Conservation (phyloP, 30 jellyfish, hydroid and myxozoan species). For the Turritopsis rubra region DNA sequence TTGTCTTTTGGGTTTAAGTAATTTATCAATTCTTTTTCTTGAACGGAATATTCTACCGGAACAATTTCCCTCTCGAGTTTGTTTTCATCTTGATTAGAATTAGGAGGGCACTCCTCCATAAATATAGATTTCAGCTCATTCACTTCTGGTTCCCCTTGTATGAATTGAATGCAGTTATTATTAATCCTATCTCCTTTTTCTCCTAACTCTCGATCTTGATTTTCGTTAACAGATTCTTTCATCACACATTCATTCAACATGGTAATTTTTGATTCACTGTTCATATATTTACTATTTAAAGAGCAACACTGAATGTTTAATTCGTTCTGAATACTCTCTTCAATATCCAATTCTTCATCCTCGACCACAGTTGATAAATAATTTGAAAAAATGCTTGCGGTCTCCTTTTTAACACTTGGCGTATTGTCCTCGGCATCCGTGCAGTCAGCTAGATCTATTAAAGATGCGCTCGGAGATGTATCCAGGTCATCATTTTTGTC, state of each 20-base stretch:
- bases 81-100: background rate
- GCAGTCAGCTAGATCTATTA: background rate
- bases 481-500: background rate
- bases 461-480: background rate
- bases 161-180: background rate
- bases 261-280: background rate
- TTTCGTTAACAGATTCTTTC: background rate
- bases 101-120: background rate
- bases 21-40: background rate
- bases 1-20: background rate
- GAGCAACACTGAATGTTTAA: background rate
- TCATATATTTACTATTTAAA: background rate
- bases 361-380: slow-evolving; percentile 4
- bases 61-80: background rate
- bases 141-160: background rate
- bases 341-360: background rate
- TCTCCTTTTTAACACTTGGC: background rate
- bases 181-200: background rate
- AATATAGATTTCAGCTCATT: background rate
- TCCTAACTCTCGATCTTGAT: background rate
- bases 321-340: background rate
- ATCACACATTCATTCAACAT: background rate
- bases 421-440: background rate
- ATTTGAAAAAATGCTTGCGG: slow-evolving; percentile 4
- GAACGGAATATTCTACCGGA: background rate